Base-by-base conservation (phyloP, 2,888 invertebrate genomes). In the Chloroclysta siterata region DNA sequence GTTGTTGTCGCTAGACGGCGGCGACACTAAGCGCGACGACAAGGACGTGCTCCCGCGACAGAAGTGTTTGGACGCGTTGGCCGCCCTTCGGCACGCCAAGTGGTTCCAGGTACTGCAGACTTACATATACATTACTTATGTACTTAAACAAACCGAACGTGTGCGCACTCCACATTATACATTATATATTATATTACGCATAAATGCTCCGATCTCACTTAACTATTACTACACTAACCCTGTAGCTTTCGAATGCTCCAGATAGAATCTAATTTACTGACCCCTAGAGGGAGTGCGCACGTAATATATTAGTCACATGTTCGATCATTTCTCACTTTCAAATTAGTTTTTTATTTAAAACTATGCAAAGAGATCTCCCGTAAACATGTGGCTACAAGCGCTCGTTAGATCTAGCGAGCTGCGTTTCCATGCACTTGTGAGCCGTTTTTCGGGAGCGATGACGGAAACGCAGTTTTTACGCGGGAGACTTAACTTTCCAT, bases 11-110 rank as follows among this genome's bases (percentile, higher is more conserved):
- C 92, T 93, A 93, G 88, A 93, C 90, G 90, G 94, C 86, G 95
- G 93, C 93, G 90, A 94, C 93, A 93, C 91, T 94, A 94, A 91
- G 94, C 95, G 95, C 94, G 95, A 95, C 94, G 95, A 95, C 95
- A 96, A 96, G 94, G 99, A 99, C 95, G 97, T 98, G 93, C 97
- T 99, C 94, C 98, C 98, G 96, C 98, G 98, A 95, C 97, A 98
- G 95, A 98, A 98, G 95, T 99, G 99, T 96, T 97, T 99, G 95
- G 97, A 98, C 96, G 99, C 99, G 95, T 97, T 99, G 95, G 99
- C 99, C 95, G 98, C 98, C 94, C 97, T 99, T 94, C 98, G 99
- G 95, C 99, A 99, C 96, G 98, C 99, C 95, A 99, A 99, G 96
- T 99, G 99, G 99, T 99, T 99, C 97, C 99, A 99, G 98, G 98